Percentiles rank a stretch among this genome's conserved stretches.
Evolutionary conservation across 2,113 vertebrate genomes (phyloP).

Genomic region (Ptilorrhoa leucosticta): DNA sequence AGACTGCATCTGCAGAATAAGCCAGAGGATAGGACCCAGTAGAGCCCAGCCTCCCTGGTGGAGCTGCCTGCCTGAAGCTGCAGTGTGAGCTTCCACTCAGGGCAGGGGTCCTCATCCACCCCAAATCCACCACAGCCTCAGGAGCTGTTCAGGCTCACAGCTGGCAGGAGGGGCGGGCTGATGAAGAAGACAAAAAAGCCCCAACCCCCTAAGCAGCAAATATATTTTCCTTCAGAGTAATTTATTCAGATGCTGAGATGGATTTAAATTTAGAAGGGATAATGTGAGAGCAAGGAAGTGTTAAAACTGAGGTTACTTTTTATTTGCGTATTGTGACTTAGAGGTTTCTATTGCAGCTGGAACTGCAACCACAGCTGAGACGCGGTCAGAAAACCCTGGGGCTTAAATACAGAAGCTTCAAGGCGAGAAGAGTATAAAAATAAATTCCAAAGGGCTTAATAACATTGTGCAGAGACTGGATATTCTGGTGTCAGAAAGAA

Average conservation of each 20-base stretch:
- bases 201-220: background rate
- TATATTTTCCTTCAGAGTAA: background rate
- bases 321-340: background rate
- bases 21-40: background rate
- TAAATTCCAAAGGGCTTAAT: conserved; percentile 59
- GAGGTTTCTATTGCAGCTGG: conserved; percentile 12
- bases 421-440: conserved; percentile 47
- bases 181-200: background rate
- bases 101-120: background rate
- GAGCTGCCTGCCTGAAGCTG: rapidly evolving
- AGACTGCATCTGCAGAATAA: background rate
- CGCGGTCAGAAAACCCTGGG: conserved; percentile 31
- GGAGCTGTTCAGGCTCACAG: background rate
- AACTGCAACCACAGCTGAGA: background rate
- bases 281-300: conserved; percentile 13
- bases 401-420: conserved; percentile 52
- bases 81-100: background rate
- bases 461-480: conserved; percentile 26
- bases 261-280: conserved; percentile 34
- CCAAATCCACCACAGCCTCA: background rate
- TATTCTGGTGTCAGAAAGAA: conserved; percentile 47
- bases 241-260: background rate
- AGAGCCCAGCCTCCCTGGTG: background rate
- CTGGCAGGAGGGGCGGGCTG: background rate
- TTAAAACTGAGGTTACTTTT: conserved; percentile 6